Conservation (phyloP, 2,888 invertebrate genomes). For the Gryllus longicercus region DNA sequence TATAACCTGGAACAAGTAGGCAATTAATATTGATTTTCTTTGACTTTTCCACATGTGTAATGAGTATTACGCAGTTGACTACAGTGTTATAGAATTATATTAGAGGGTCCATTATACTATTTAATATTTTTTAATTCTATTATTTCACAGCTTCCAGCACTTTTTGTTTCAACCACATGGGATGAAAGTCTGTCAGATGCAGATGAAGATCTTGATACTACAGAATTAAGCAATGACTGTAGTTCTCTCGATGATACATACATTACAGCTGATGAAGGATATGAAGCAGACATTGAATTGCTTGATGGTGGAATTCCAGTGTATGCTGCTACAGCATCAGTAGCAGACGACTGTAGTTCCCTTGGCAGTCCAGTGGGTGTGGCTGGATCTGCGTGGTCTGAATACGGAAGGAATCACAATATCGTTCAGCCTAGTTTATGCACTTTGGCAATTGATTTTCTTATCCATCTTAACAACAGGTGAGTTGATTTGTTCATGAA, state of each 20-base stretch:
- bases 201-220: conserved; percentile 40
- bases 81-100: too few relatives aligned
- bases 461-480: conserved; percentile 34
- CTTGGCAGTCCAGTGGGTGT: conserved; percentile 34
- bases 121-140: too few relatives aligned
- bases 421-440: conserved; percentile 60
- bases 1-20: too few relatives aligned
- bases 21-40: too few relatives aligned
- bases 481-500: conserved; percentile 1
- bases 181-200: conserved; percentile 44
- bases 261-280: conserved; percentile 58
- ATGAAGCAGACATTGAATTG: conserved; percentile 63
- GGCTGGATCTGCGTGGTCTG: conserved; percentile 33
- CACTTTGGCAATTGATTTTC: conserved; percentile 54
- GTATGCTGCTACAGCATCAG: background rate
- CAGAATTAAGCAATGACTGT: conserved; percentile 32
- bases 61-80: too few relatives aligned
- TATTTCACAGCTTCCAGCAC: conserved; percentile 48
- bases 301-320: conserved; percentile 42
- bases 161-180: conserved; percentile 47
- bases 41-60: too few relatives aligned
- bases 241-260: conserved; percentile 44
- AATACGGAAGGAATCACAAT: conserved; percentile 42
- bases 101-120: too few relatives aligned
- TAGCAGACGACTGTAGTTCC: background rate